Conservation (phyloP, 2,888 invertebrate genomes). For the Copidosoma aretas region DNA sequence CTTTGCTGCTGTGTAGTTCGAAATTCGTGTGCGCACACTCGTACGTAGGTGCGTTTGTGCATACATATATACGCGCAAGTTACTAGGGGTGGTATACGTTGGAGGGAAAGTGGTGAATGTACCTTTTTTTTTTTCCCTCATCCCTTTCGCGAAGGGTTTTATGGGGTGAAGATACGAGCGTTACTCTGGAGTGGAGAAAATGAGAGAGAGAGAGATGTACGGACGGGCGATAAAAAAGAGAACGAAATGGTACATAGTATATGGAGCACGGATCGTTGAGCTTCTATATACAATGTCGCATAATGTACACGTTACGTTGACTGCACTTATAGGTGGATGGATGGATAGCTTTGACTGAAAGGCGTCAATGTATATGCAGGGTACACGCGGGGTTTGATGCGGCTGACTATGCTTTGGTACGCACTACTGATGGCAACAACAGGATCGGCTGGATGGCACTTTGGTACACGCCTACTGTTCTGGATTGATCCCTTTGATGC, state of each 20-base stretch:
- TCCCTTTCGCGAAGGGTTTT: too few species aligned
- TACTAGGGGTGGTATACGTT: too few species aligned
- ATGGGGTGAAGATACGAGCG: too few species aligned
- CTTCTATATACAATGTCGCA: not conserved
- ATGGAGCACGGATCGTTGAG: not conserved
- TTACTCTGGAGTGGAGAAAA: too few species aligned
- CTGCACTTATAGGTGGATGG: not conserved
- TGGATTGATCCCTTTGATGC: not conserved
- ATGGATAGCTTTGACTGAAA: not conserved
- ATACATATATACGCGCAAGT: too few species aligned
- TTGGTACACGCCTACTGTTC: not conserved
- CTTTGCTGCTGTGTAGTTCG: too few species aligned
- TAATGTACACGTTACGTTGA: not conserved
- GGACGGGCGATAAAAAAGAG: not conserved
- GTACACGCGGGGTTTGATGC: not conserved
- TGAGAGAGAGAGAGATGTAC: not conserved
- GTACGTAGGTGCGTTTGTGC: too few species aligned
- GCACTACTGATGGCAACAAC: not conserved
- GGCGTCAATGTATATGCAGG: not conserved
- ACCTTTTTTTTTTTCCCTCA: too few species aligned
- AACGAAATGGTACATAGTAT: not conserved
- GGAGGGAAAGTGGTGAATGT: too few species aligned
- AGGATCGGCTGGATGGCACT: constrained; percentile 17
- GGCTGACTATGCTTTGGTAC: not conserved
- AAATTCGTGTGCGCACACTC: too few species aligned